Percentiles rank a stretch among this genome's conserved stretches.
Conservation (phyloP, 1,140 invertebrate genomes). For the Acyrthosiphon pisum region DNA sequence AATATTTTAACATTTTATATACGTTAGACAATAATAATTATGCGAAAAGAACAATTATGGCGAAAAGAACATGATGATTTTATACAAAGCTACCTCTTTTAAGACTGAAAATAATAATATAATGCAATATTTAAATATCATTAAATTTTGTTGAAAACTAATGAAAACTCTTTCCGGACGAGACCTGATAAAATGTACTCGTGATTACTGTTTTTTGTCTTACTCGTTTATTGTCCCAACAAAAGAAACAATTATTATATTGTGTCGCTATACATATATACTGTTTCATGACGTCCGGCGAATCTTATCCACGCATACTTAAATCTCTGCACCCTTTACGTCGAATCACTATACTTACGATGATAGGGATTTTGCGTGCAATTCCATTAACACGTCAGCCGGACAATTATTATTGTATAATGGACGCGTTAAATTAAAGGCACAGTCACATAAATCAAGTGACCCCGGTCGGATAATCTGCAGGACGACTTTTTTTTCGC, state of each 20-base stretch:
- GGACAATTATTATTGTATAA: constrained; percentile 11
- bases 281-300: not conserved
- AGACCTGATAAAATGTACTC: not conserved
- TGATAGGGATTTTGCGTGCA: not conserved
- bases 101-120: not conserved
- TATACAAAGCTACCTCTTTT: not conserved
- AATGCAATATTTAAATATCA: too few relatives aligned
- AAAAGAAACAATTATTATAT: not conserved
- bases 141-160: not conserved
- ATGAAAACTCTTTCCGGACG: not conserved
- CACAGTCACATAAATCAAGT: constrained; percentile 41
- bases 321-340: not conserved
- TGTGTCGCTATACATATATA: not conserved
- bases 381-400: constrained; percentile 50
- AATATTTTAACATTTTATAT: not conserved
- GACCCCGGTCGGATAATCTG: constrained; percentile 45
- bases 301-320: not conserved
- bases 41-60: not conserved
- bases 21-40: not conserved
- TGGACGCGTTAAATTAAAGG: constrained; percentile 12
- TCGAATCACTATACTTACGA: constrained; percentile 3
- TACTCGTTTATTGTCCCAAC: not conserved
- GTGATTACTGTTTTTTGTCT: not conserved
- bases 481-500: constrained; percentile 15
- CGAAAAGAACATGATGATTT: not conserved